These are phyloP conservation scores for Scaptodrosophila lebanonensis DNA, from an alignment of 1,140 invertebrate species.

Conservation along the genomic window DNA sequence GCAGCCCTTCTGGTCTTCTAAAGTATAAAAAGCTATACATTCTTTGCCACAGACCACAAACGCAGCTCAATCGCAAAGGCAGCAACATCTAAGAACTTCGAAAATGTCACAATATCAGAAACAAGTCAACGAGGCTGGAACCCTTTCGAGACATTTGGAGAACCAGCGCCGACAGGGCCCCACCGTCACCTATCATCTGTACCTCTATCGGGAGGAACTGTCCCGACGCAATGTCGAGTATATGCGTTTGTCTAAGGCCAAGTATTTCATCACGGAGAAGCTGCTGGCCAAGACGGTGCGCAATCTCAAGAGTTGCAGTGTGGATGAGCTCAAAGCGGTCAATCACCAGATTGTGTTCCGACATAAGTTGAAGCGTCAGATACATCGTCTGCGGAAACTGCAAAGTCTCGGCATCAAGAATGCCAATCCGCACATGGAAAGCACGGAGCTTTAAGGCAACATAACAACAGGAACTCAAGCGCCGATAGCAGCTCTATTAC, in stretches of 20 bases:
- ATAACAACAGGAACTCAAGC: background rate
- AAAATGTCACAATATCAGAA: slow-evolving; percentile 44
- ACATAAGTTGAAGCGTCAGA: slow-evolving; percentile 54
- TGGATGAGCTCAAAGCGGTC: slow-evolving; percentile 56
- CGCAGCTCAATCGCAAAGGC: slow-evolving; percentile 21
- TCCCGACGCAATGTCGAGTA: slow-evolving; percentile 54
- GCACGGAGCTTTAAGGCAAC: slow-evolving; percentile 40
- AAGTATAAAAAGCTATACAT: slow-evolving; percentile 35
- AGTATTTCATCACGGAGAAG: slow-evolving; percentile 64
- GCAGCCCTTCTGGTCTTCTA: too few relatives aligned
- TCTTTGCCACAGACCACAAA: slow-evolving; percentile 33
- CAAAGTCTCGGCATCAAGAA: slow-evolving; percentile 54
- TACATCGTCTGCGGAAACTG: slow-evolving; percentile 48
- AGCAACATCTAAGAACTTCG: slow-evolving; percentile 27
- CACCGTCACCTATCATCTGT: slow-evolving; percentile 58
- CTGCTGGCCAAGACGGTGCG: slow-evolving; percentile 53
- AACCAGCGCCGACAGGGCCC: slow-evolving; percentile 12
- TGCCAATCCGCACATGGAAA: slow-evolving; percentile 60
- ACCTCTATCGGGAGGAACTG: slow-evolving; percentile 55
- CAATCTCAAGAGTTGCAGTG: slow-evolving; percentile 50
- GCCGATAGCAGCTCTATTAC: slow-evolving; percentile 6
- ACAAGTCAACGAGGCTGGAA: slow-evolving; percentile 33
- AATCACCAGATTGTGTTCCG: slow-evolving; percentile 61
- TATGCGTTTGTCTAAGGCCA: slow-evolving; percentile 57
- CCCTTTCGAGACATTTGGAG: background rate